A percentile compares a stretch with the other conserved stretches of the same genome.
These are phyloP conservation scores for Pseudomyrmex pallidus DNA, from an alignment of 1,140 invertebrate genomes.

Conservation along the genomic window DNA sequence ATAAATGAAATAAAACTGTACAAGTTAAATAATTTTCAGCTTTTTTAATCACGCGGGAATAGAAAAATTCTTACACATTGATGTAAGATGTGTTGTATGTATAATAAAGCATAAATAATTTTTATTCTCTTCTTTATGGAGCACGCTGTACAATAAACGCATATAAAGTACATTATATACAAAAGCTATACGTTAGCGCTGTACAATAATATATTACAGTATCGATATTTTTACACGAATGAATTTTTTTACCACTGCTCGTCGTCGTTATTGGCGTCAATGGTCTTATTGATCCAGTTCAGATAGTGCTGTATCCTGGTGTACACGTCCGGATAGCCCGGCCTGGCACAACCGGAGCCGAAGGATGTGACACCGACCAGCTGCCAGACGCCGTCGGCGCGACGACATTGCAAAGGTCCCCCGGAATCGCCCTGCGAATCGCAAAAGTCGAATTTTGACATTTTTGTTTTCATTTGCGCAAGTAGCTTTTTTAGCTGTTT, in stretches of 20 bases:
- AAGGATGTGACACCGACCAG: constrained; percentile 95
- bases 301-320: constrained; percentile 93
- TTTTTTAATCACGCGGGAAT: too few species aligned
- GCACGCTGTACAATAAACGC: constrained; percentile 24
- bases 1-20: too few species aligned
- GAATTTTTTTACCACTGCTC: constrained; percentile 18
- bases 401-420: constrained; percentile 92
- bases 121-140: neutral
- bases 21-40: too few species aligned
- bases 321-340: constrained; percentile 94
- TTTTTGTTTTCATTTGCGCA: too few species aligned
- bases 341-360: constrained; percentile 94
- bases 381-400: constrained; percentile 92
- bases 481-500: too few species aligned
- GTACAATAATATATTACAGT: constrained; percentile 47
- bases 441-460: neutral
- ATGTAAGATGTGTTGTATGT: too few species aligned
- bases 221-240: neutral
- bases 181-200: neutral
- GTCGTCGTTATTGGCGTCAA: constrained; percentile 73
- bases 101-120: too few species aligned
- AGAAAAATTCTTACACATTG: too few species aligned
- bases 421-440: constrained; percentile 92
- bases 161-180: neutral
- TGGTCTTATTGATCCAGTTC: constrained; percentile 90